Evolutionary conservation across 2,888 invertebrate genomes (phyloP), one percentile per base, ranked within the genome.

Genomic region (Tetranychus piercei): DNA sequence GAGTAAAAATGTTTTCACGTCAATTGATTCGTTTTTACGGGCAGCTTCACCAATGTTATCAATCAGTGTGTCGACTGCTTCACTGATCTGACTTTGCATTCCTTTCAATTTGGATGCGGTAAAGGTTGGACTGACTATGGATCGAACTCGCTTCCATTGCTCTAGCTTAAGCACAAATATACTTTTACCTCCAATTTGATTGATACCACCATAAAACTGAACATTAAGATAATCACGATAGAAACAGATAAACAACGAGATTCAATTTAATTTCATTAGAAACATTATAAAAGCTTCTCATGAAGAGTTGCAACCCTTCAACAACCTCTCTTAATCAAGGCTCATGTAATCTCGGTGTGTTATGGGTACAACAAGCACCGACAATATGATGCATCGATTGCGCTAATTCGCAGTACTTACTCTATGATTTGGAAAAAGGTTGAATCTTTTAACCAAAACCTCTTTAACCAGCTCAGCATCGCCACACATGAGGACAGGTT

Each of bases 111-210:
- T 77, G 1, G 74, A 23, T 9, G 76, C 66, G 4, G 77, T 75
- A 22, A 78, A 75, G 18, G 76, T 71, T 44, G 74, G 75, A 9
- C 74, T 72, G 1, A 77, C 75, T 8, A 76, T 75, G n/a, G 71
- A 72, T 65, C 78, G 74, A 4, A 78, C 76, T 74, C 78, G 74
- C 44, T 74, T 76, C 78, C 78, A 78, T 15, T 64, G 71, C 6
- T 76, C 73, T 3, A 73, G 74, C 72, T 76, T 73, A 22, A 77
- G 70, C 0, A 74, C 67, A 23, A 76, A 78, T 18, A 78, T 65
- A 11, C 74, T 77, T 20, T 77, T 76, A 70, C 75, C 77, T 64
- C 76, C 70, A 15, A 77, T 70, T 11, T 74, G 75, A 67, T 78
- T 76, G 15, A 34, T 72, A 7, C 44, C 34, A 20, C n/a, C 70